Base-by-base conservation (phyloP, 2,113 vertebrate genomes). In the Neogale vison region DNA sequence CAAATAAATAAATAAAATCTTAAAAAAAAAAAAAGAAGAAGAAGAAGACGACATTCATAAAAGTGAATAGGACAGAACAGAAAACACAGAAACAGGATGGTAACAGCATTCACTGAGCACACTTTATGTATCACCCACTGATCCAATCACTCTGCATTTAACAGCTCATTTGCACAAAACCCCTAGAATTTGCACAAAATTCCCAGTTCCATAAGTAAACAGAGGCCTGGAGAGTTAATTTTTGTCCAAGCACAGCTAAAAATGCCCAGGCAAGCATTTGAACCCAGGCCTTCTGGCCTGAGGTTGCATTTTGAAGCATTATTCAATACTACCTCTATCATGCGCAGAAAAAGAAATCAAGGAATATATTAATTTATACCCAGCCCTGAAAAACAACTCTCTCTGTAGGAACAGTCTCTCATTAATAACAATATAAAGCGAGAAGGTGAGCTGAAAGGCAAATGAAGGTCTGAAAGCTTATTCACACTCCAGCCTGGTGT, bases 261-360 rank as follows among this genome's bases (percentile, higher is more conserved):
- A 42, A 8, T 82, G 50, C 24, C 15, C 14, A 52, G 26, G 23
- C 11, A 26, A 74, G n/a, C 71, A 67, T 85, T 79, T 90, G 84
- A 95, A 81, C 74, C 20, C 47, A 86, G 7, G 29, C 31, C 26
- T 5, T 83, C 55, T 85, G 67, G 34, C 17, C 2, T 6, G 15
- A 87, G 23, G 67, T 26, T 45, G 1, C 9, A 71, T 52, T 69
- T 87, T 59, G 47, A 96, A 96, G 15, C 21, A 82, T 76, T 86
- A 57, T 4, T 95, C 59, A 82, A 17, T 61, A 84, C 77, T 83
- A 29, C 50, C 34, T 69, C 69, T 71, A 24, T 55, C 26, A 61
- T 57, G 47, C 71, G 88, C 26, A 71, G 71, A 79, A 92, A 93
- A 95, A 69, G 29, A 96, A 95, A 90, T 80, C 72, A 96, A 94